phyloP scores from a whole-genome alignment of 2,797 vertebrate genomes.

The Pitangus sulphuratus region DNA sequence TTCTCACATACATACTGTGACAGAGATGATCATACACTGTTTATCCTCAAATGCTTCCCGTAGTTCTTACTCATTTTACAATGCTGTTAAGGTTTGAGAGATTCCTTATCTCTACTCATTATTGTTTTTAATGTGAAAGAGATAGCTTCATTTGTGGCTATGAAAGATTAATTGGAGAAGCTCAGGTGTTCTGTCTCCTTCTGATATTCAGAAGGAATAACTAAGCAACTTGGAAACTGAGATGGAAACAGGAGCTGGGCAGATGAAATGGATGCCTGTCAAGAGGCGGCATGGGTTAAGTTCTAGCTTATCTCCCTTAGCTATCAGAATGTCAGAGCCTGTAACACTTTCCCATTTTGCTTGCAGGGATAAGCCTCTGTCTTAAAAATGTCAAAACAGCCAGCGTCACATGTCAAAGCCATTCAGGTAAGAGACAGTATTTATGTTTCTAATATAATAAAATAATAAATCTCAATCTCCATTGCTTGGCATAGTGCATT shows the following conservation, averaged over 20 bases:
- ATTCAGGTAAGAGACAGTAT: conserved; percentile 89
- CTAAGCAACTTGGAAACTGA: conserved; percentile 86
- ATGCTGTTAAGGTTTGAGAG: conserved; percentile 1
- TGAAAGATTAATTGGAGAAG: conserved; percentile 89
- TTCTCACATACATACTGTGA: neutral
- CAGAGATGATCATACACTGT: neutral
- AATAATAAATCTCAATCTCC: neutral
- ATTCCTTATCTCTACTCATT: conserved; percentile 67
- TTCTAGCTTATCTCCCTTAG: conserved; percentile 72
- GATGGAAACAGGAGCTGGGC: conserved; percentile 84
- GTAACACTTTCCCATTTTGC: conserved; percentile 76
- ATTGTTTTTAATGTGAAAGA: conserved; percentile 67
- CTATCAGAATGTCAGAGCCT: conserved; percentile 79
- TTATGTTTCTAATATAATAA: conserved; percentile 57
- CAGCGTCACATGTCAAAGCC: conserved; percentile 93
- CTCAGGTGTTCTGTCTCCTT: conserved; percentile 81
- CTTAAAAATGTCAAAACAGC: conserved; percentile 92
- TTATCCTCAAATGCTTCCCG: neutral
- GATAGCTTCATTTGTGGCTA: conserved; percentile 75
- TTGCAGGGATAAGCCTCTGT: conserved; percentile 83
- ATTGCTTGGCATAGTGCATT: conserved; percentile 10
- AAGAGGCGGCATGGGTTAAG: conserved; percentile 72
- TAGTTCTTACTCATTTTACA: conserved; percentile 1
- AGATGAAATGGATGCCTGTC: conserved; percentile 78
- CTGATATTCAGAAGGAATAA: conserved; percentile 78